These are phyloP conservation scores for Macaria notata DNA, from an alignment of 2,888 invertebrate genomes.

Conservation along the genomic window DNA sequence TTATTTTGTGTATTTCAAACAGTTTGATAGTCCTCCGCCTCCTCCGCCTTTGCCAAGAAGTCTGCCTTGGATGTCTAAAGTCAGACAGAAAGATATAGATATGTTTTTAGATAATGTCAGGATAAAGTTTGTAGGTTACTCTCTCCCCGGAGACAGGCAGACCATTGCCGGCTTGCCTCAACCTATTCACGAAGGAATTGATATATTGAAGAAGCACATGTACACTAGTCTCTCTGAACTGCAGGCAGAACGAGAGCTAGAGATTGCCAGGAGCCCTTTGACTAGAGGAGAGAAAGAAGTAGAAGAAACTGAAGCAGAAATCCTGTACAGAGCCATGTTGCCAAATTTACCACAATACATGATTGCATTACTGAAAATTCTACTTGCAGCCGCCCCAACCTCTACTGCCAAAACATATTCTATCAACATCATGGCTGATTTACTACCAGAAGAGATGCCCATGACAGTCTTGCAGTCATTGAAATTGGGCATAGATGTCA, in stretches of 20 bases:
- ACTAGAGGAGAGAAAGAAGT: conserved; percentile 92
- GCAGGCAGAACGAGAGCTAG: conserved; percentile 95
- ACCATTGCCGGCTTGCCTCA: conserved; percentile 97
- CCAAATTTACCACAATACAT: conserved; percentile 98
- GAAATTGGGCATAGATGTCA: conserved; percentile 98
- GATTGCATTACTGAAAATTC: conserved; percentile 97
- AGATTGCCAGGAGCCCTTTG: conserved; percentile 94
- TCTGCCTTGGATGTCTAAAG: conserved; percentile 98
- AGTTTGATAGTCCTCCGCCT: conserved; percentile 73
- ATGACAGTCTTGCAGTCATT: conserved; percentile 97
- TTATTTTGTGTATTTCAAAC: conserved; percentile 71
- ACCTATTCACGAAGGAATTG: conserved; percentile 98
- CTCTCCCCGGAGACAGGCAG: conserved; percentile 91
- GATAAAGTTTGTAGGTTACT: conserved; percentile 97
- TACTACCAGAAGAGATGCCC: conserved; percentile 98
- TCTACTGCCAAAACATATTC: conserved; percentile 98
- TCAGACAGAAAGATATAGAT: conserved; percentile 96
- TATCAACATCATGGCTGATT: conserved; percentile 98
- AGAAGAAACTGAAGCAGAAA: conserved; percentile 91
- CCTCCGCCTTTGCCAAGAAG: conserved; percentile 81
- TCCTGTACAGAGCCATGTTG: conserved; percentile 95
- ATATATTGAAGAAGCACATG: conserved; percentile 94
- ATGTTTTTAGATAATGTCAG: conserved; percentile 94
- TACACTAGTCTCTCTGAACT: conserved; percentile 96
- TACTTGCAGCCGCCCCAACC: conserved; percentile 99